These are phyloP conservation scores for Nephrocerus scutellatus DNA, from an alignment of 2,888 invertebrate genomes.

Conservation along the genomic window DNA sequence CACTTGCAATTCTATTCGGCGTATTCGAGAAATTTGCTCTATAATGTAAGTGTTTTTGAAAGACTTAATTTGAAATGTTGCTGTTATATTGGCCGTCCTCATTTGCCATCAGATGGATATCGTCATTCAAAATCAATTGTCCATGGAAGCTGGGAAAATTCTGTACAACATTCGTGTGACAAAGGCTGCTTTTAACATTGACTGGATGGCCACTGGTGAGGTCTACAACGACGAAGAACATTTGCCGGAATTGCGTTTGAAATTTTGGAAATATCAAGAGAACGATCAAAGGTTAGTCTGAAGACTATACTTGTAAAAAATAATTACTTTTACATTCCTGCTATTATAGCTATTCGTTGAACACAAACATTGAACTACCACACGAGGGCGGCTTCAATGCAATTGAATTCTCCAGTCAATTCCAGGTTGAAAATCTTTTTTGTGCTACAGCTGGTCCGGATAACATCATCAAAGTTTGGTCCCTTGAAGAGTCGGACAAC, in stretches of 20 bases:
- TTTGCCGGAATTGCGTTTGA: slow-evolving; percentile 59
- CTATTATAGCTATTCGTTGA: slow-evolving; percentile 56
- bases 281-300: slow-evolving; percentile 53
- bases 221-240: slow-evolving; percentile 54
- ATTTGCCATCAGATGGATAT: slow-evolving; percentile 57
- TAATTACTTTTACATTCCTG: background rate
- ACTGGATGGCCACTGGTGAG: slow-evolving; percentile 71
- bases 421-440: slow-evolving; percentile 48
- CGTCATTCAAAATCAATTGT: slow-evolving; percentile 62
- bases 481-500: slow-evolving; percentile 52
- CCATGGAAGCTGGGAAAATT: slow-evolving; percentile 54
- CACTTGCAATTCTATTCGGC: slow-evolving; percentile 69
- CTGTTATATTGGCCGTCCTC: background rate
- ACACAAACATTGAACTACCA: slow-evolving; percentile 66
- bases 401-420: slow-evolving; percentile 55
- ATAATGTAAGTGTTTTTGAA: slow-evolving; percentile 54
- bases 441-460: slow-evolving; percentile 64
- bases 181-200: slow-evolving; percentile 58
- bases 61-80: background rate
- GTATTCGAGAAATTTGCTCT: slow-evolving; percentile 57
- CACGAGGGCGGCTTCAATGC: slow-evolving; percentile 57
- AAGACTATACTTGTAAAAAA: background rate
- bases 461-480: slow-evolving; percentile 66
- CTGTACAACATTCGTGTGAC: slow-evolving; percentile 61
- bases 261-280: slow-evolving; percentile 65